A percentile compares a stretch with the other conserved stretches of the same genome.
phyloP scores from a whole-genome alignment of 2,888 invertebrate genomes.

The Eupeodes luniger region DNA sequence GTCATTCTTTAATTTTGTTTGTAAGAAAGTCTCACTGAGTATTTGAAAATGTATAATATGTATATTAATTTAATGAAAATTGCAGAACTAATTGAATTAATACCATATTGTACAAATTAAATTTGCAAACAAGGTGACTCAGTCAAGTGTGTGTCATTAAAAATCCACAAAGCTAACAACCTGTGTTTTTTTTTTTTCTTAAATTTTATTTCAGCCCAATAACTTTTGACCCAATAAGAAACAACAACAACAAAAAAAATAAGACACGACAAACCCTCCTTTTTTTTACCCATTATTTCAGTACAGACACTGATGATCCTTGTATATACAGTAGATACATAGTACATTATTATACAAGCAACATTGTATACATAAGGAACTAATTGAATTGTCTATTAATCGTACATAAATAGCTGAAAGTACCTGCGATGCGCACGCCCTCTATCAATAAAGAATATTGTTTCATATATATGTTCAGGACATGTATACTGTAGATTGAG shows the following conservation, averaged over 20 bases:
- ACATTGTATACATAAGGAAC: constrained; percentile 25
- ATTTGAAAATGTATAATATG: neutral
- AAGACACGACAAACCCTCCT: neutral
- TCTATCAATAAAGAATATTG: constrained; percentile 35
- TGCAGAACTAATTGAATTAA: constrained; percentile 9
- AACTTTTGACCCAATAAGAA: constrained; percentile 56
- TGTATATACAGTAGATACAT: neutral
- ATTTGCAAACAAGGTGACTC: constrained; percentile 38
- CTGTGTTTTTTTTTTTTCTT: neutral
- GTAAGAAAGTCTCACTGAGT: neutral
- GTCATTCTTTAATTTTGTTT: neutral
- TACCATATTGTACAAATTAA: constrained; percentile 1
- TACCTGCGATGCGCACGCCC: constrained; percentile 55
- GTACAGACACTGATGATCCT: constrained; percentile 8
- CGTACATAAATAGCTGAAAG: constrained; percentile 58
- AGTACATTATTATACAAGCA: no score
- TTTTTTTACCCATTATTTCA: neutral
- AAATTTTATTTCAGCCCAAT: constrained; percentile 9
- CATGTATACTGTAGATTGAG: neutral
- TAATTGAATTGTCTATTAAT: constrained; percentile 67
- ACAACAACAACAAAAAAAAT: neutral
- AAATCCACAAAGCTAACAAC: constrained; percentile 13
- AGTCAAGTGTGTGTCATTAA: constrained; percentile 37
- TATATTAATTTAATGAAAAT: constrained; percentile 1
- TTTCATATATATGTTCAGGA: neutral